Base-by-base conservation (phyloP, 2,888 invertebrate genomes). In the Gymnocheta viridis region DNA sequence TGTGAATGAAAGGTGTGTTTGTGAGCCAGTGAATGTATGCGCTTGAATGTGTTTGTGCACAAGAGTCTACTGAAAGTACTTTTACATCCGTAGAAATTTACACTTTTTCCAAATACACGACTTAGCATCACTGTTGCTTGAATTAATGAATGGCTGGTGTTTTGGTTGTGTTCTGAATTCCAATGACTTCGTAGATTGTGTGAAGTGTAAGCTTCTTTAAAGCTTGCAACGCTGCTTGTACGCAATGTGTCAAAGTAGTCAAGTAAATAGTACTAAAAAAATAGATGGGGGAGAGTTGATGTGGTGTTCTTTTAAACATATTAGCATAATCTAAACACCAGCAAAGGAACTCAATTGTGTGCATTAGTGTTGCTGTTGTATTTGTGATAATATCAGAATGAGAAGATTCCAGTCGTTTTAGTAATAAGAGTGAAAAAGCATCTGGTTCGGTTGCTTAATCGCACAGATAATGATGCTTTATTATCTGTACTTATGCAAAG, bases 401-500 rank as follows among this genome's bases (percentile, higher is more conserved):
- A 56, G 24, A 66, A 69, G 5, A 22, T 58, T 47, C 35, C 24
- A 27, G 35, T 17, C 14, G 41, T 24, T 32, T 10, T 10, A 6
- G 49, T 66, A 56, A 80, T 66, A 51, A 66, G 35, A 67, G 14
- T 49, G 47, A 51, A 77, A 70, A 54, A 86, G 82, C 87, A 86
- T 81, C 85, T 86, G 87, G 80, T 84, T 80, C 44, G 77, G 85
- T 80, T 86, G 86, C 72, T 85, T 86, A 87, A 87, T 87, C 87
- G 85, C 77, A 86, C 85, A 85, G 86, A 87, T 87, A 86, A 87
- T 86, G 86, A 86, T 84, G 85, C 83, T 85, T 85, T 86, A 86
- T 87, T 86, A 81, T 86, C 86, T 81, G 84, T 82, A 85, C 85
- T 86, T 86, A 82, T 87, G 76, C 69, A 79, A 47, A 62, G 67